Percentiles rank a stretch among this genome's conserved stretches.
Evolutionary conservation across 2,888 invertebrate genomes (phyloP).

Genomic region (Cistogaster globosa): DNA sequence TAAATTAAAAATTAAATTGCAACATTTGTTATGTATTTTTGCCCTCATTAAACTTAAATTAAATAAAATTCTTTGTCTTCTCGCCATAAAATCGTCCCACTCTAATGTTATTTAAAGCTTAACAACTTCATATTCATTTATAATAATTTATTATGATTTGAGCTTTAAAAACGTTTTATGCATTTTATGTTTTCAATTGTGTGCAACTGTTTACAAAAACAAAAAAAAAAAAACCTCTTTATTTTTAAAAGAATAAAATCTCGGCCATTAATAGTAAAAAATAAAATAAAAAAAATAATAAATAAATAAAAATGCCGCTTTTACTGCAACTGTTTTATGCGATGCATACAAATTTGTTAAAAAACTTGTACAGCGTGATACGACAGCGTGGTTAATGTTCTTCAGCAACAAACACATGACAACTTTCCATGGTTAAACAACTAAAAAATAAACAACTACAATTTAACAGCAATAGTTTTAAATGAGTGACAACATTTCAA

Average conservation of each 20-base stretch:
- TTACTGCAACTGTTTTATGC: conserved; percentile 66
- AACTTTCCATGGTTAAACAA: conserved; percentile 56
- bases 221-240: conserved; percentile 25
- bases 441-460: conserved; percentile 16
- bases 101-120: no score
- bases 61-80: no score
- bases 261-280: conserved; percentile 63
- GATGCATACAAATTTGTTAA: conserved; percentile 68
- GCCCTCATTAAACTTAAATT: no score
- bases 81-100: no score
- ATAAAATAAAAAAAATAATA: conserved; percentile 33
- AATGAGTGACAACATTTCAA: conserved; percentile 67
- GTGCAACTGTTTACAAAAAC: not conserved
- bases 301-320: conserved; percentile 70
- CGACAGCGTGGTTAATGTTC: conserved; percentile 46
- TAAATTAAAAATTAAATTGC: no score
- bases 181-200: conserved; percentile 34
- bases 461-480: conserved; percentile 59
- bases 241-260: conserved; percentile 57
- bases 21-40: no score
- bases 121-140: not conserved
- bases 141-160: conserved; percentile 4
- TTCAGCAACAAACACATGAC: conserved; percentile 41
- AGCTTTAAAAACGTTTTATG: conserved; percentile 16
- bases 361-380: conserved; percentile 37